These are phyloP conservation scores for Chymomyza costata DNA, from an alignment of 1,140 invertebrate species.

Conservation along the genomic window DNA sequence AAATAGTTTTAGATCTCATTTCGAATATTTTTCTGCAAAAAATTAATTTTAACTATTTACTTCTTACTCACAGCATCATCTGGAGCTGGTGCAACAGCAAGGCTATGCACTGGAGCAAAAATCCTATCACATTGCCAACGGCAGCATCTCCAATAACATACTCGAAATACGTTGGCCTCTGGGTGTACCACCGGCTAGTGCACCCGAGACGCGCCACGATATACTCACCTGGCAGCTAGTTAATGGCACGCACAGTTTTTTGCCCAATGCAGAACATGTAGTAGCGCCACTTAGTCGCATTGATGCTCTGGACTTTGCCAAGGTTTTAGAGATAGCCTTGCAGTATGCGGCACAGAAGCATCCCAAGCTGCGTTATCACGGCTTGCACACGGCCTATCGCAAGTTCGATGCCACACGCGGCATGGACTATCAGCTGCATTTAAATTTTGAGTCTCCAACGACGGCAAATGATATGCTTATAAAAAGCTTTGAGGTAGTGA, in stretches of 20 bases:
- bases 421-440: slow-evolving; percentile 91
- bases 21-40: no score
- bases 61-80: slow-evolving; percentile 68
- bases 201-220: slow-evolving; percentile 88
- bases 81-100: slow-evolving; percentile 76
- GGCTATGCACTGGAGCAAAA: slow-evolving; percentile 76
- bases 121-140: slow-evolving; percentile 69
- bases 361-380: slow-evolving; percentile 77
- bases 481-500: slow-evolving; percentile 79
- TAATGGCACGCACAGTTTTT: slow-evolving; percentile 87
- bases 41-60: no score
- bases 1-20: no score
- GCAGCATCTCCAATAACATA: slow-evolving; percentile 76
- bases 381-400: slow-evolving; percentile 87
- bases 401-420: slow-evolving; percentile 91
- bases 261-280: slow-evolving; percentile 82
- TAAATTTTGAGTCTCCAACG: slow-evolving; percentile 76
- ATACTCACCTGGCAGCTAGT: slow-evolving; percentile 90
- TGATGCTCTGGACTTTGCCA: slow-evolving; percentile 81
- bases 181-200: slow-evolving; percentile 83
- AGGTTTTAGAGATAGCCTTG: slow-evolving; percentile 79
- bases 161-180: slow-evolving; percentile 84
- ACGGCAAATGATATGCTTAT: slow-evolving; percentile 27
- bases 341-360: slow-evolving; percentile 79
- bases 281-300: slow-evolving; percentile 78